These are phyloP conservation scores for Eupithecia pulchellata DNA, from an alignment of 2,888 invertebrate genomes.

Conservation along the genomic window DNA sequence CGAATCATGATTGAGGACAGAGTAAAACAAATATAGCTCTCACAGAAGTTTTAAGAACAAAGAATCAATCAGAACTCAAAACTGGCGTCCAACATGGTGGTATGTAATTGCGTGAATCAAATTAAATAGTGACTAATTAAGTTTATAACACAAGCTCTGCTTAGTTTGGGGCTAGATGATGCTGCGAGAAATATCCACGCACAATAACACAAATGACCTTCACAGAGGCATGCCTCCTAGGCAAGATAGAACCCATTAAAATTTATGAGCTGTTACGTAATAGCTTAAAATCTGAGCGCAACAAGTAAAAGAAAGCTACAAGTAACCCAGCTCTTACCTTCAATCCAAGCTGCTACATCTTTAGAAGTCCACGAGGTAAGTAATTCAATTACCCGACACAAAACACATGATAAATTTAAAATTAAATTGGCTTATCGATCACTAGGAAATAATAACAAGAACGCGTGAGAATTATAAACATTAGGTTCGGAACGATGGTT, in stretches of 20 bases:
- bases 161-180: neutral
- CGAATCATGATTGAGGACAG: neutral
- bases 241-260: slow-evolving; percentile 30
- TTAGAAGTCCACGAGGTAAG: slow-evolving; percentile 54
- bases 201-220: slow-evolving; percentile 25
- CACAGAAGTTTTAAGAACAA: neutral
- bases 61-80: neutral
- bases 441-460: slow-evolving; percentile 34
- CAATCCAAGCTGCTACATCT: slow-evolving; percentile 67
- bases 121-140: neutral
- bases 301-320: slow-evolving; percentile 74
- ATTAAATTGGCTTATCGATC: slow-evolving; percentile 45
- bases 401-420: slow-evolving; percentile 53
- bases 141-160: neutral
- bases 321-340: slow-evolving; percentile 61
- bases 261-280: slow-evolving; percentile 73
- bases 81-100: slow-evolving; percentile 50
- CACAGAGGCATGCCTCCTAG: slow-evolving; percentile 19
- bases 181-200: neutral
- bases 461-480: slow-evolving; percentile 34
- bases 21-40: neutral
- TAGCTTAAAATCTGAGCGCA: slow-evolving; percentile 64
- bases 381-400: slow-evolving; percentile 60
- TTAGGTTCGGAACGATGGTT: slow-evolving; percentile 13
- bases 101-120: neutral